Percentiles rank a stretch among this genome's conserved stretches.
These are phyloP conservation scores for Eilema griseolum DNA, from an alignment of 2,888 invertebrate species.

Conservation along the genomic window DNA sequence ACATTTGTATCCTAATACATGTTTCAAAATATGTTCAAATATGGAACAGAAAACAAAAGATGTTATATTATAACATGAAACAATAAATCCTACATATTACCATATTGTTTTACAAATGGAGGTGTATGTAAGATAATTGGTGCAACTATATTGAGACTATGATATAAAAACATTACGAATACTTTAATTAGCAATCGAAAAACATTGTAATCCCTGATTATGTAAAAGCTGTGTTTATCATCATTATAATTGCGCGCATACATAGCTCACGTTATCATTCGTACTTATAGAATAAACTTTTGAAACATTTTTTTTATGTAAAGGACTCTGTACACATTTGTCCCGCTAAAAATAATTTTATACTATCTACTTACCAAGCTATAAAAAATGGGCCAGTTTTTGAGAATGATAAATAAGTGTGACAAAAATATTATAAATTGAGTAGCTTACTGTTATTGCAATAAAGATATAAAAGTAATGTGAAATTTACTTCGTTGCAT, in stretches of 20 bases:
- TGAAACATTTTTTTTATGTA: neutral
- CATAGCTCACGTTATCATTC: conserved; percentile 4
- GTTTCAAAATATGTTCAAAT: neutral
- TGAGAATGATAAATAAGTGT: neutral
- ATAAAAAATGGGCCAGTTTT: neutral
- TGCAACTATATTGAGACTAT: neutral
- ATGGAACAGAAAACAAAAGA: too few species aligned
- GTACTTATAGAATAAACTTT: neutral
- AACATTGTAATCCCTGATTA: neutral
- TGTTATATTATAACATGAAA: neutral
- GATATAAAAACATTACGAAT: neutral
- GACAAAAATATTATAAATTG: neutral
- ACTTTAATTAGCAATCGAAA: neutral
- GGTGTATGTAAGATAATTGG: neutral
- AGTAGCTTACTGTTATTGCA: neutral
- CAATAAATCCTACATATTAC: neutral
- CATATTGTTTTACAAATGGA: neutral
- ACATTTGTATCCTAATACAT: neutral
- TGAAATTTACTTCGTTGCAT: too few species aligned
- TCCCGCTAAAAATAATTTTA: neutral
- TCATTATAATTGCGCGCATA: neutral
- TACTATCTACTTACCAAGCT: too few species aligned
- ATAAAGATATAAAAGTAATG: neutral
- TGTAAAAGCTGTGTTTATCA: neutral
- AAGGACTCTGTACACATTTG: neutral